Percentiles rank a stretch among this genome's conserved stretches.
These are phyloP conservation scores for Enteromius fasciolatus DNA, from an alignment of 2,797 vertebrate genomes.

Conservation along the genomic window DNA sequence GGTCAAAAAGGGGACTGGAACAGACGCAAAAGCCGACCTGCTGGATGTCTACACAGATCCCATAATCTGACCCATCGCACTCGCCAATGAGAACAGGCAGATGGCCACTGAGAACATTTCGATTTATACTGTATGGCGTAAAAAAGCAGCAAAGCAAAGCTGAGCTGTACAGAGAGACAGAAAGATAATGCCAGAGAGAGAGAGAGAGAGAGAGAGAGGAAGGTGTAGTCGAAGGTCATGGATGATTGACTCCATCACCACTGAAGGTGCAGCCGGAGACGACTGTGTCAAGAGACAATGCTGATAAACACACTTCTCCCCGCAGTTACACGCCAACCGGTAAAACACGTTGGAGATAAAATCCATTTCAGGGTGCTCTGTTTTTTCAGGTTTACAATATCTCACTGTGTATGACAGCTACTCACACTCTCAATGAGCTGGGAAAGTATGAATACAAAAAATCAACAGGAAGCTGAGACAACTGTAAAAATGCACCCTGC, in stretches of 20 bases:
- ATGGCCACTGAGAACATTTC: conserved; percentile 44
- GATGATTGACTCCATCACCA: conserved; percentile 49
- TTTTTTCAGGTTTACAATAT: conserved; percentile 37
- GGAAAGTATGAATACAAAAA: conserved; percentile 7
- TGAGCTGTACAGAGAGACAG: conserved; percentile 3
- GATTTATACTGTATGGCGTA: conserved; percentile 43
- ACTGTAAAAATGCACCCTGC: conserved; percentile 2
- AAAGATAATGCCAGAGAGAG: conserved; percentile 20
- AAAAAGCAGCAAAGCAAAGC: conserved; percentile 26
- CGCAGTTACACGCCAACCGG: conserved; percentile 10
- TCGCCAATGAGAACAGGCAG: conserved; percentile 32
- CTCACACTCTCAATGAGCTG: conserved; percentile 13
- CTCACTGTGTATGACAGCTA: conserved; percentile 23
- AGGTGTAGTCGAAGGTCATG: conserved; percentile 54
- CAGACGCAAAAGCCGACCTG: conserved; percentile 52
- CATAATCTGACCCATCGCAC: conserved; percentile 43
- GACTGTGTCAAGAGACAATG: conserved; percentile 46
- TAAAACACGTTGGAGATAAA: conserved; percentile 12
- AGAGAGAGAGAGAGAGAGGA: conserved; percentile 1
- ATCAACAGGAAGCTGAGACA: conserved; percentile 6
- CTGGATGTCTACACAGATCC: conserved; percentile 47
- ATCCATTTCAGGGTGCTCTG: conserved; percentile 17
- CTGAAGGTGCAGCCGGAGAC: conserved; percentile 27
- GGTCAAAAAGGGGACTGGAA: conserved; percentile 53
- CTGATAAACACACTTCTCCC: conserved; percentile 51